phyloP scores from a whole-genome alignment of 1,140 invertebrate genomes.

The Aphidius ervi region DNA sequence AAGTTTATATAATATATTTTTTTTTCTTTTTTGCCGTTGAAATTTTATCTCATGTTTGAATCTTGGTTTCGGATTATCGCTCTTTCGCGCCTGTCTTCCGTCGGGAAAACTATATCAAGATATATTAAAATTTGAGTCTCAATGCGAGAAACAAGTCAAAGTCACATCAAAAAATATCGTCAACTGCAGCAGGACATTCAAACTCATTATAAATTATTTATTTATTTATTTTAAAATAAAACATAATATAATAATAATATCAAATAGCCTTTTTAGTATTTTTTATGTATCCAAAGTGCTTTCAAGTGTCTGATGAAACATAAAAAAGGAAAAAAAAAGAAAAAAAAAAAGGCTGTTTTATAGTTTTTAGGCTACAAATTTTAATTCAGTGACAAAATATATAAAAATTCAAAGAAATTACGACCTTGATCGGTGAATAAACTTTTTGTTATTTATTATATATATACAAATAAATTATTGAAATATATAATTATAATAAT shows the following conservation, averaged over 20 bases:
- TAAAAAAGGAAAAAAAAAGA: no score
- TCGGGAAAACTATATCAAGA: neutral
- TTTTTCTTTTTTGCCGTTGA: neutral
- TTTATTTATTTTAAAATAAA: neutral
- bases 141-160: neutral
- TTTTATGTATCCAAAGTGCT: constrained; percentile 1
- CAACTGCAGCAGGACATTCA: no score
- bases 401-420: neutral
- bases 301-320: constrained; percentile 8
- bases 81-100: constrained; percentile 28
- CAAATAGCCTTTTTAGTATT: no score
- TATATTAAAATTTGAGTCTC: constrained; percentile 25
- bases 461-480: no score
- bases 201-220: no score
- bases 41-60: constrained; percentile 45
- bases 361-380: no score
- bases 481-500: no score
- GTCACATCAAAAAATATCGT: no score
- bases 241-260: neutral
- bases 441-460: constrained; percentile 3
- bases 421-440: constrained; percentile 12
- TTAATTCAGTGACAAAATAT: no score
- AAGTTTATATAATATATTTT: no score
- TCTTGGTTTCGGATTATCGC: constrained; percentile 44
- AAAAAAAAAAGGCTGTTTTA: neutral